phyloP scores from a whole-genome alignment of 2,113 vertebrate genomes.

The Syngnathus typhle region DNA sequence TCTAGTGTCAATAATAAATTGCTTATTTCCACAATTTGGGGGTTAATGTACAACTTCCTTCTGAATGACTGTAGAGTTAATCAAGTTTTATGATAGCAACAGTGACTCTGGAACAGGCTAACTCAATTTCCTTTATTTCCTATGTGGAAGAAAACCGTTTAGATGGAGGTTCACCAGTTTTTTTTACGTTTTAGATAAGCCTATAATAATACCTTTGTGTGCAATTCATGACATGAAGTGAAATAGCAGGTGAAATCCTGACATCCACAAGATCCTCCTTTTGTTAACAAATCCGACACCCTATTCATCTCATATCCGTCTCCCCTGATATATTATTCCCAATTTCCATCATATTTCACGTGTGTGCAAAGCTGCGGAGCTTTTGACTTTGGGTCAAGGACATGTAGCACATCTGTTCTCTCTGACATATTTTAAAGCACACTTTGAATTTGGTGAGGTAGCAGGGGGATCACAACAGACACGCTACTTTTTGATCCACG shows the following conservation, averaged over 20 bases:
- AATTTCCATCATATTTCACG: constrained; percentile 37
- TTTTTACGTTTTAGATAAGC: background rate
- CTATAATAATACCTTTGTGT: background rate
- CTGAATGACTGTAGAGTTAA: background rate
- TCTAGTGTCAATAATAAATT: background rate
- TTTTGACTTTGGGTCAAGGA: constrained; percentile 52
- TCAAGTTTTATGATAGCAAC: background rate
- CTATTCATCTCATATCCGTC: constrained; percentile 27
- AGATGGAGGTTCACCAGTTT: background rate
- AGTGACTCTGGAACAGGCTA: background rate
- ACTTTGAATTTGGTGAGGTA: constrained; percentile 4
- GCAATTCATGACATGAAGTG: background rate
- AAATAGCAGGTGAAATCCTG: constrained; percentile 14
- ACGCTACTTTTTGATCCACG: constrained; percentile 8
- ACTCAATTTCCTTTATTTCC: background rate
- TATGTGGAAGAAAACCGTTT: background rate
- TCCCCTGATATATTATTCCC: constrained; percentile 14
- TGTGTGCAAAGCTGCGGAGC: constrained; percentile 27
- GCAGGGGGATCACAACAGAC: background rate
- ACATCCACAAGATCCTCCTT: constrained; percentile 15
- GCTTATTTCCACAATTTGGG: background rate
- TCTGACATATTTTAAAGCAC: constrained; percentile 30
- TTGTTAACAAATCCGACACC: constrained; percentile 29
- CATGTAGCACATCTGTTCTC: constrained; percentile 17
- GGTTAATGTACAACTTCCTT: background rate